Evolutionary conservation across 2,113 vertebrate genomes (phyloP), one percentile per base, ranked within the genome.

Genomic region (Tachuris rubrigastra): DNA sequence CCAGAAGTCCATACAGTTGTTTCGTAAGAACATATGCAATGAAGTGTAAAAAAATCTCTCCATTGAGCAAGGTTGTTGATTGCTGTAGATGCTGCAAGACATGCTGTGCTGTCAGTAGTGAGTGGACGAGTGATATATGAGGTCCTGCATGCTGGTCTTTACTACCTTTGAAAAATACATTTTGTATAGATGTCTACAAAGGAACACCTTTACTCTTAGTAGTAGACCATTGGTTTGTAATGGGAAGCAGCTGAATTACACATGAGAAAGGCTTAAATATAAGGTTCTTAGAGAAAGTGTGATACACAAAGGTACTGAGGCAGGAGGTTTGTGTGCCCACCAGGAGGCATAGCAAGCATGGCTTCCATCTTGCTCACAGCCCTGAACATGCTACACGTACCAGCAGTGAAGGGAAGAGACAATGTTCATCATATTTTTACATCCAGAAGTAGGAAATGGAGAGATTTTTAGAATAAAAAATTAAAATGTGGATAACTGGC

Each of bases 301-400:
- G 37, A 14, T 49, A 59, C 65, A 17, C 9, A 5, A 17, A 55
- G 47, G 42, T 5, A 1, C 17, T 14, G n/a, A 71, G n/a, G 50
- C 50, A 28, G 60, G 30, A 52, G 33, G 14, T 18, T 52, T 83
- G 42, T 39, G 19, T 56, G 49, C 50, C 95, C 93, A 73, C 75
- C 87, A 95, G 93, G 95, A 87, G 92, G 91, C 91, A 77, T 0
- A 74, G 85, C 55, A 56, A 80, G 55, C 66, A 28, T n/a, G 73
- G 60, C 68, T 71, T 82, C 44, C 6, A 0, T 60, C 33, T 31
- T 33, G 4, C 42, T 73, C 39, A 4, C 47, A 49, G 33, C 39
- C 7, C 58, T 24, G 67, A 63, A 13, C 7, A 2, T 0, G 2
- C 9, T 5, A 14, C 20, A 4, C 0, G 0, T 22, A 37, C 10